Evolutionary conservation across 2,113 vertebrate genomes (phyloP).

Genomic region (Ranitomeya imitator): DNA sequence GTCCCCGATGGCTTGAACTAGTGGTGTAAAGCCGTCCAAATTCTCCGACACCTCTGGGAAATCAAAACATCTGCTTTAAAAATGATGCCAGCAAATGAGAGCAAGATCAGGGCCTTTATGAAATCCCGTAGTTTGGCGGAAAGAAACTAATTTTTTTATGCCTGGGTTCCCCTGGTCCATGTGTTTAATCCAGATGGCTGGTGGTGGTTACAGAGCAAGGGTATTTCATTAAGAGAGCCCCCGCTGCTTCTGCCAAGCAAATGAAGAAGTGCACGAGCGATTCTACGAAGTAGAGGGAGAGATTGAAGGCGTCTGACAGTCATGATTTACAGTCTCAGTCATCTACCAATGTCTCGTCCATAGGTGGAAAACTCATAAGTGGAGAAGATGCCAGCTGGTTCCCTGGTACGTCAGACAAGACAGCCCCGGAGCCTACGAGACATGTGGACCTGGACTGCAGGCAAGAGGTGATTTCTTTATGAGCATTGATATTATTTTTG

Average conservation of each 20-base stretch:
- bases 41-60: conserved; percentile 39
- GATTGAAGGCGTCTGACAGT: neutral
- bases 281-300: neutral
- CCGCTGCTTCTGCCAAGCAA: conserved; percentile 20
- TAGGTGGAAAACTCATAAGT: conserved; percentile 98
- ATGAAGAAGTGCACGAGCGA: conserved; percentile 22
- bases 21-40: neutral
- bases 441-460: conserved; percentile 90
- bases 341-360: conserved; percentile 24
- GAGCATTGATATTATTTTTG: too few relatives aligned
- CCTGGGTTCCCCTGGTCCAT: conserved; percentile 6
- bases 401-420: conserved; percentile 88
- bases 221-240: conserved; percentile 32
- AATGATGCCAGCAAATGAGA: neutral
- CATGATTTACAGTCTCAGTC: conserved; percentile 1
- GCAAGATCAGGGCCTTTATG: neutral
- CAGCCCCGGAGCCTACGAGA: conserved; percentile 85
- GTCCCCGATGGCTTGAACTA: conserved; percentile 5
- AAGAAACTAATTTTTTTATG: conserved; percentile 25
- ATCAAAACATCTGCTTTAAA: conserved; percentile 45
- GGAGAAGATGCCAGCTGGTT: conserved; percentile 94
- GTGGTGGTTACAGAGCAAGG: neutral
- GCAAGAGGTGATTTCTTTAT: conserved; percentile 82
- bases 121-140: neutral
- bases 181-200: conserved; percentile 34